Evolutionary conservation across 2,113 vertebrate genomes (phyloP).

Genomic region (Microcebus lehilahytsara): DNA sequence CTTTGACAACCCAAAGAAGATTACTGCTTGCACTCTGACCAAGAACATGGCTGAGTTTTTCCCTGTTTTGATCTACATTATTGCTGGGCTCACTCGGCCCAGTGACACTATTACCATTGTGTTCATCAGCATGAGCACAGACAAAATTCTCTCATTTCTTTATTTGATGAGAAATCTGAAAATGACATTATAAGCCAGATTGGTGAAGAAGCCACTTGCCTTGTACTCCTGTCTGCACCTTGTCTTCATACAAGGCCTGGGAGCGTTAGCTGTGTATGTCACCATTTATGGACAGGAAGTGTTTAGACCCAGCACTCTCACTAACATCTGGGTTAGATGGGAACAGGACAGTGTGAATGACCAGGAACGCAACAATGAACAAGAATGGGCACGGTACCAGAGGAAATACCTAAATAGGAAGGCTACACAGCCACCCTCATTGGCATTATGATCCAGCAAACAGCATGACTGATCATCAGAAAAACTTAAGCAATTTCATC

Average conservation of each 20-base stretch:
- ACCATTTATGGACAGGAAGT: slow-evolving; percentile 70
- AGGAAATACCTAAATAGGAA: slow-evolving; percentile 69
- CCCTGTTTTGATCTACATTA: slow-evolving; percentile 79
- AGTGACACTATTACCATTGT: slow-evolving; percentile 80
- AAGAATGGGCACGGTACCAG: slow-evolving; percentile 79
- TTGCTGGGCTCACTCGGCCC: slow-evolving; percentile 69
- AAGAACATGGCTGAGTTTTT: slow-evolving; percentile 81
- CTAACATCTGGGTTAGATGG: slow-evolving; percentile 52
- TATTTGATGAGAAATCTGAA: slow-evolving; percentile 80
- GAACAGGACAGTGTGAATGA: slow-evolving; percentile 64
- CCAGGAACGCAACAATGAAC: slow-evolving; percentile 73
- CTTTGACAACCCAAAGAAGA: slow-evolving; percentile 82
- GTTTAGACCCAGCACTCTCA: slow-evolving; percentile 63
- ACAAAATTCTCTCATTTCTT: slow-evolving; percentile 77
- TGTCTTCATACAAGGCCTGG: slow-evolving; percentile 69
- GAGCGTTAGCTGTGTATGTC: slow-evolving; percentile 77
- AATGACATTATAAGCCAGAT: slow-evolving; percentile 73
- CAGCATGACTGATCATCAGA: slow-evolving; percentile 78
- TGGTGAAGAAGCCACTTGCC: slow-evolving; percentile 76
- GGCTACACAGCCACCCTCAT: slow-evolving; percentile 78
- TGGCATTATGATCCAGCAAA: slow-evolving; percentile 81
- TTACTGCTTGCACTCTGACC: slow-evolving; percentile 80
- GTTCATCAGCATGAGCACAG: slow-evolving; percentile 80
- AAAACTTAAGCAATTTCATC: slow-evolving; percentile 79
- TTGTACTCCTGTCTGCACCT: slow-evolving; percentile 75